Evolutionary conservation across 1,140 invertebrate species (phyloP), one percentile per base, ranked within the genome.

Genomic region (Conopomorpha cramerella): DNA sequence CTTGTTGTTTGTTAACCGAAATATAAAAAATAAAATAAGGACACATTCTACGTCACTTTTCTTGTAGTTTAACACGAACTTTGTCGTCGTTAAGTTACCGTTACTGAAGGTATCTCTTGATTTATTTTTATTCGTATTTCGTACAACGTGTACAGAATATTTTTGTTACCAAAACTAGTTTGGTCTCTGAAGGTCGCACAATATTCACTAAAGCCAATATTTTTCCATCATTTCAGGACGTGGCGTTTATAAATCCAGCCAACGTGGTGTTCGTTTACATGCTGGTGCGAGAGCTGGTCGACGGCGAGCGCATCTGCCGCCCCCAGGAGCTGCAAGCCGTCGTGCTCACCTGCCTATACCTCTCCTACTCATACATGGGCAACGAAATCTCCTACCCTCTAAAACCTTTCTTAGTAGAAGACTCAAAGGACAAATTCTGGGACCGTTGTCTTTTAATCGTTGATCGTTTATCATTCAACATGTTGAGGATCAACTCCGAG

Each of bases 221-320:
- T 38, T 17, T 46, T 36, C 15, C 16, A 25, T 43, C 10, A 12
- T 85, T 87, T 36, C 82, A 99, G 90, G 97, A 99, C 60, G 91
- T 99, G 38, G 95, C 94, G 6, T 99, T 99, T 80, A 97, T 99
- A 64, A 99, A 99, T 79, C 97, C 97, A 17, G 96, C 97, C 39
- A 99, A 99, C 78, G 92, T 99, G 30, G 97, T 99, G 25, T 99
- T 99, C 83, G 92, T 99, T 18, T 99, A 98, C 79, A 93, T 99
- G 91, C 81, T 99, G 45, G 89, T 99, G 1, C 83, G 95, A 11
- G 95, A 98, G 55, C 73, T 95, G 45, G 89, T 92, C 2, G 85
- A 90, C 51, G 89, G 90, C 10, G 90, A 92, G 18, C 85, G 95
- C 48, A 87, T 89, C 39, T 88, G 87, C 28, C 84, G 86, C 37